These are phyloP conservation scores for Zelostemma sp. DNA, from an alignment of 1,140 invertebrate species.

Conservation along the genomic window DNA sequence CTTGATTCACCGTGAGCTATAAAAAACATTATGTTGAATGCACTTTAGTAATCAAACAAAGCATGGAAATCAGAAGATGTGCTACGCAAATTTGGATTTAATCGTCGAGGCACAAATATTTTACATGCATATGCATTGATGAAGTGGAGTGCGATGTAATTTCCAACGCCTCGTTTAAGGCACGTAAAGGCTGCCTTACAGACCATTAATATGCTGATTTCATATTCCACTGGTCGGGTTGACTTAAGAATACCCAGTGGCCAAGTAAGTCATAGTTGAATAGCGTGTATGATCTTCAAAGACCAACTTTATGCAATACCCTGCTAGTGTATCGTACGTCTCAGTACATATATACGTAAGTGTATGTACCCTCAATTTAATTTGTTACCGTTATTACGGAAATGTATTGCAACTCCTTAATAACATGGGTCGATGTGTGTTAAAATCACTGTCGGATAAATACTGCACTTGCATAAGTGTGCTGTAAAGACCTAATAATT, in stretches of 20 bases:
- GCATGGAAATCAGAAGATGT: too few species aligned
- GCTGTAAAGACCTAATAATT: too few species aligned
- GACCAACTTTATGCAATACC: conserved; percentile 39
- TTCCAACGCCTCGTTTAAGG: conserved; percentile 52
- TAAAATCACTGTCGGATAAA: neutral
- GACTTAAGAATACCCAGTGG: conserved; percentile 39
- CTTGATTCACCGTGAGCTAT: too few species aligned
- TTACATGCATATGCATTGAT: conserved; percentile 49
- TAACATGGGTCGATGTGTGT: neutral
- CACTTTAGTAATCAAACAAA: neutral
- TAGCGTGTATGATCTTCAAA: conserved; percentile 49
- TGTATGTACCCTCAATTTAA: conserved; percentile 28
- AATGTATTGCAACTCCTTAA: conserved; percentile 19
- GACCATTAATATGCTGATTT: conserved; percentile 59
- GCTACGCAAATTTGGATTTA: conserved; percentile 23
- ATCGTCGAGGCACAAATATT: conserved; percentile 34
- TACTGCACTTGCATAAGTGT: too few species aligned
- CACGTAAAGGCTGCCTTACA: conserved; percentile 45
- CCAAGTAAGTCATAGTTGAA: conserved; percentile 56
- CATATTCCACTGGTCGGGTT: conserved; percentile 53
- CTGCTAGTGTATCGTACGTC: conserved; percentile 27
- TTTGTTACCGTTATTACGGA: conserved; percentile 42
- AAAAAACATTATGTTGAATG: too few species aligned
- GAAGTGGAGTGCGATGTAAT: conserved; percentile 53
- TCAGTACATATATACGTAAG: conserved; percentile 25